Evolutionary conservation across 2,113 vertebrate genomes (phyloP), one percentile per base, ranked within the genome.

Genomic region (Tretioscincus oriximinensis): DNA sequence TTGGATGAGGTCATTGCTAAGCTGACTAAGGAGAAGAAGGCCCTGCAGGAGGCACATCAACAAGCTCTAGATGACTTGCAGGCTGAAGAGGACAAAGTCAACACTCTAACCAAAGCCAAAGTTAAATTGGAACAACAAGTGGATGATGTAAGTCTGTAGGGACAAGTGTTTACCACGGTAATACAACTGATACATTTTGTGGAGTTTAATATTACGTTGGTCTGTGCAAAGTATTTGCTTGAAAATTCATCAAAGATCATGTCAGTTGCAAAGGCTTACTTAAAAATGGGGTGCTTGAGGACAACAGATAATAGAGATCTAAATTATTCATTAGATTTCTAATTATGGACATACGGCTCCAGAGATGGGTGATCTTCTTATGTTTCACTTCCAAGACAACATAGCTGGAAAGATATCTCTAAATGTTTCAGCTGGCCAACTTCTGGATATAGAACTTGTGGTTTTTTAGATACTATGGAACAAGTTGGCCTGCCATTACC

Each of bases 71-170:
- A 98, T 4, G 97, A 99, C 93, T 93, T 99, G 65, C 97, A 99
- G 94, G 96, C 95, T 0, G 97, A 98, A 87, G 97, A 99, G 71
- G 97, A 99, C 92, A 98, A 97, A 61, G 97, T 97, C 94, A 97
- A 97, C 78, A 92, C 94, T 0, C 92, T 98, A 89, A 96, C 95
- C 86, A 98, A 98, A 88, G 96, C 96, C 87, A 98, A 98, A 89
- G 93, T 94, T 85, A 98, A 98, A 84, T 92, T 99, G 90, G 98
- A 98, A 91, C 98, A 99, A 90, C 97, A 98, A 95, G 96, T 98
- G 67, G 97, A 98, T 85, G 98, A 98, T 75, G 98, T 98, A 90
- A 97, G 97, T 95, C 6, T 12, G 54, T 16, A 31, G 21, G 63
- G 22, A 10, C 11, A 18, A 16, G 24, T 26, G 22, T 47, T 63